Evolutionary conservation across 2,797 vertebrate genomes (phyloP).

Genomic region (Parambassis ranga): DNA sequence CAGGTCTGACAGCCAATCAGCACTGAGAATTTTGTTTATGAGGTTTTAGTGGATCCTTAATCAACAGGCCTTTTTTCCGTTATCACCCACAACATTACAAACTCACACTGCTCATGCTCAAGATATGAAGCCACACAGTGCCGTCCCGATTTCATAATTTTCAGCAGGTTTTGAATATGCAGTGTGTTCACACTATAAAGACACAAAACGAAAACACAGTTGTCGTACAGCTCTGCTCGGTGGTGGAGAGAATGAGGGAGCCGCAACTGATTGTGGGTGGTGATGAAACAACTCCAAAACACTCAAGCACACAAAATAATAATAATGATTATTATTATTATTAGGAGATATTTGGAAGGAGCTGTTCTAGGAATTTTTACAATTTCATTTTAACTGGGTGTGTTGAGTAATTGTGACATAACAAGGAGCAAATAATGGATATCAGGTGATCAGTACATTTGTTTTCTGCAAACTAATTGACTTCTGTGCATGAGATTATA

Average conservation of each 20-base stretch:
- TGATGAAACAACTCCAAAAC: background rate
- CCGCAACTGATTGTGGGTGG: background rate
- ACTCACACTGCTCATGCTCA: too few relatives aligned
- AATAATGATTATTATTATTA: background rate
- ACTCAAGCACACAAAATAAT: background rate
- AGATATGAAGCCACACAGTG: too few relatives aligned
- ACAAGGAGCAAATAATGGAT: too few relatives aligned
- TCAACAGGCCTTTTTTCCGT: slow-evolving; percentile 46
- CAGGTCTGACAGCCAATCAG: slow-evolving; percentile 90
- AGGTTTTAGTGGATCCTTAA: slow-evolving; percentile 28
- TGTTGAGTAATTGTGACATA: too few relatives aligned
- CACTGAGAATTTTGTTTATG: slow-evolving; percentile 22
- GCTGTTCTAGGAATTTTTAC: too few relatives aligned
- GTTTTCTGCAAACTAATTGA: too few relatives aligned
- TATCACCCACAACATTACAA: too few relatives aligned
- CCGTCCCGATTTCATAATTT: background rate
- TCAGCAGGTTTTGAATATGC: background rate
- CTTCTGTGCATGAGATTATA: too few relatives aligned
- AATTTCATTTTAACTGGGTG: too few relatives aligned
- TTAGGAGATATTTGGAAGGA: too few relatives aligned
- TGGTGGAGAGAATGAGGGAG: background rate
- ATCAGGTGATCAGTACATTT: too few relatives aligned
- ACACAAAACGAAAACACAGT: background rate
- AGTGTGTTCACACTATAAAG: background rate
- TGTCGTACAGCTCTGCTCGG: background rate